Base-by-base conservation (phyloP, 2,797 vertebrate genomes). In the Iguana delicatissima region DNA sequence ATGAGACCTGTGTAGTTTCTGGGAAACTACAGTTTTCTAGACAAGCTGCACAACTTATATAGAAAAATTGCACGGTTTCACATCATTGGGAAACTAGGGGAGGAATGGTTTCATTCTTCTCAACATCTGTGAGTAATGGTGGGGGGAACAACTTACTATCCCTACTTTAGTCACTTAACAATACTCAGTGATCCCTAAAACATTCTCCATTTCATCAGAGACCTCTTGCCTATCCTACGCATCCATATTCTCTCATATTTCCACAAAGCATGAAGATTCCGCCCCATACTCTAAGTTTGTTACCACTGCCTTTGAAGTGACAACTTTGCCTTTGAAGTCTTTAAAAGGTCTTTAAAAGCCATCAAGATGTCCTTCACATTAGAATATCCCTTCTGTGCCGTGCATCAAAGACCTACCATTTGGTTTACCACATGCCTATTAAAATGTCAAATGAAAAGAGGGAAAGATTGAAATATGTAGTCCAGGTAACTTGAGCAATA, bases 381-480 rank as follows among this genome's bases (percentile, higher is more conserved):
- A 67, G 80, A 84, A 84, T 77, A 69, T 87, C 73, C 88, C 90
- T 91, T 69, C 62, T 69, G 59, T 69, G 86, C 80, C 8, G 12
- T 16, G 72, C 85, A 83, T 84, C 72, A 91, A 84, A 87, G 85
- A 55, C 59, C 73, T 84, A 76, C 81, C 59, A 57, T 87, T 87
- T 72, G 85, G 85, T 79, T 91, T 87, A 87, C 85, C 80, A 20
- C n/a, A 55, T 80, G 22, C 73, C 90, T 87, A 84, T 87, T 87
- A 87, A 91, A 87, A 83, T 91, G 90, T 84, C 90, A 87, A 84
- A 91, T 87, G 80, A 87, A 87, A 87, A 79, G 85, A 64, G 77
- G 35, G 80, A 38, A 79, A 77, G 46, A 77, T 59, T 87, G 79
- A 87, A 84, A 91, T 84, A 84, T 67, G 50, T 69, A 14, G 57